A percentile compares a stretch with the other conserved stretches of the same genome.
Evolutionary conservation across 2,888 invertebrate species (phyloP).

Genomic region (Acronicta leporina): DNA sequence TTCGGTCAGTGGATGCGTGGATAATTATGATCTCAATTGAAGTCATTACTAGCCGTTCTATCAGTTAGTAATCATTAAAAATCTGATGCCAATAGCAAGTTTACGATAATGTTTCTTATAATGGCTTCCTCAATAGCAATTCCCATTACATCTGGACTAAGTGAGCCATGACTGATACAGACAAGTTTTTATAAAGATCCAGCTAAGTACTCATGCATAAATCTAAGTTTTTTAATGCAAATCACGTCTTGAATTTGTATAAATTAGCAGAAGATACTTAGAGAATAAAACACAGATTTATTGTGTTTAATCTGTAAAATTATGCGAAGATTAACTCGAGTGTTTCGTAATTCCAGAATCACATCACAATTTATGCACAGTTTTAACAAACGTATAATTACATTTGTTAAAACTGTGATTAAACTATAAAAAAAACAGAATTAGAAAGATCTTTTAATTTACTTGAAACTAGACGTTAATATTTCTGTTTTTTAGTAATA

Average conservation of each 20-base stretch:
- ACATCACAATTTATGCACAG: too few relatives aligned
- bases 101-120: conserved; percentile 32
- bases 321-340: neutral
- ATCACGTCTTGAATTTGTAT: conserved; percentile 38
- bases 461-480: too few relatives aligned
- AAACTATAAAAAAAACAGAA: too few relatives aligned
- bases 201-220: conserved; percentile 31
- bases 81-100: conserved; percentile 26
- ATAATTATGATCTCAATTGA: conserved; percentile 1
- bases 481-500: too few relatives aligned
- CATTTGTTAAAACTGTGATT: too few relatives aligned
- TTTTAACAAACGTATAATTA: too few relatives aligned
- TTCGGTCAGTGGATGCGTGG: neutral
- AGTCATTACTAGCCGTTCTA: conserved; percentile 8
- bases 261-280: conserved; percentile 18
- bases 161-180: conserved; percentile 40
- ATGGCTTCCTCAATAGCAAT: conserved; percentile 47
- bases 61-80: conserved; percentile 18
- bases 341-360: neutral
- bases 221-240: conserved; percentile 32
- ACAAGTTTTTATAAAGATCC: conserved; percentile 37
- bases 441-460: neutral
- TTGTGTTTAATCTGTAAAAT: neutral
- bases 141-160: conserved; percentile 35
- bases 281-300: conserved; percentile 6